phyloP scores from a whole-genome alignment of 2,113 vertebrate genomes.

The Corythoichthys haematopterus region DNA sequence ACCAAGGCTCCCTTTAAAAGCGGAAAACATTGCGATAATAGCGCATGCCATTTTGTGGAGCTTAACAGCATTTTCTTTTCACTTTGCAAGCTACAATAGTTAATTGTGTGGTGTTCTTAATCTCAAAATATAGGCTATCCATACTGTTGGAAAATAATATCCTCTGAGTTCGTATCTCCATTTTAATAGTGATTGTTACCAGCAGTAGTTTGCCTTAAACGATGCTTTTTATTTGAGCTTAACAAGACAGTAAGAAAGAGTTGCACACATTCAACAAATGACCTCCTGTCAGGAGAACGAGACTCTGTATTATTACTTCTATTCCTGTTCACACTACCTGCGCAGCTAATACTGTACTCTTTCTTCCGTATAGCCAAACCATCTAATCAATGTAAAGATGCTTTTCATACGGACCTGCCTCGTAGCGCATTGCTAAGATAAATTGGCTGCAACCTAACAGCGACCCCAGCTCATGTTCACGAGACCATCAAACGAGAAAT shows the following conservation, averaged over 20 bases:
- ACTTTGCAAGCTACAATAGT: too few species aligned
- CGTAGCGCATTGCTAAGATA: constrained; percentile 62
- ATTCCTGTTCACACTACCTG: constrained; percentile 18
- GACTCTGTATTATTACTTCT: constrained; percentile 49
- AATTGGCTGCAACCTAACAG: constrained; percentile 72
- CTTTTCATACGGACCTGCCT: constrained; percentile 53
- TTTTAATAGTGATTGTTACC: too few species aligned
- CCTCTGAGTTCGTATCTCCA: too few species aligned
- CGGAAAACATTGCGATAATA: too few species aligned
- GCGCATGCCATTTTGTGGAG: too few species aligned
- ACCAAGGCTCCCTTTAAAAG: too few species aligned
- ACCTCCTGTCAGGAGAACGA: constrained; percentile 35
- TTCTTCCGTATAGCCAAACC: constrained; percentile 54
- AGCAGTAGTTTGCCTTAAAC: not conserved
- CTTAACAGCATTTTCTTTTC: too few species aligned
- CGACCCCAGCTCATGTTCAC: constrained; percentile 74
- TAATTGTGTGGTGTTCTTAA: too few species aligned
- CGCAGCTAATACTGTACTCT: not conserved
- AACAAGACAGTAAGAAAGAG: not conserved
- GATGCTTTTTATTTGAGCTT: not conserved
- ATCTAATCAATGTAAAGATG: constrained; percentile 64
- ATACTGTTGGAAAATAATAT: too few species aligned
- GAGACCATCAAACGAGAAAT: constrained; percentile 68
- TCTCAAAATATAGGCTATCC: too few species aligned
- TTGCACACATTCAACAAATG: constrained; percentile 33